Percentiles rank a stretch among this genome's conserved stretches.
These are phyloP conservation scores for Corydoras sp. DNA, from an alignment of 2,113 vertebrate species.

Conservation along the genomic window DNA sequence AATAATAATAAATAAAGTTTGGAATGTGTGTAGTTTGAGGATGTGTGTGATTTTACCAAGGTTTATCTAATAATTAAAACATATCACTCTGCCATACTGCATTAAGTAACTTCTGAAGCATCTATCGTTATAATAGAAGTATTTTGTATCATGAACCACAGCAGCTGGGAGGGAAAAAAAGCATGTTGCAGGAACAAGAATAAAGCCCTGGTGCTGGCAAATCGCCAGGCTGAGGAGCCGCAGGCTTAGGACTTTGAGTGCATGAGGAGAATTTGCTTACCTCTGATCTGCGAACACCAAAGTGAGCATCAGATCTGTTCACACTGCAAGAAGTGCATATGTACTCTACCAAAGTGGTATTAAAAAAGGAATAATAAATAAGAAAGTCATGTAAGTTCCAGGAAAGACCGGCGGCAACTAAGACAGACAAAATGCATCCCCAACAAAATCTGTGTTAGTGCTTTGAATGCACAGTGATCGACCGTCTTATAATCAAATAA, in stretches of 20 bases:
- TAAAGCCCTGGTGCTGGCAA: background rate
- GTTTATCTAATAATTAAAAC: background rate
- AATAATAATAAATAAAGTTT: slow-evolving; percentile 66
- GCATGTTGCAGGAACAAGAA: background rate
- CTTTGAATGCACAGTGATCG: too few species aligned
- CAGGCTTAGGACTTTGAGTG: slow-evolving; percentile 24
- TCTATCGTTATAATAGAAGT: slow-evolving; percentile 5
- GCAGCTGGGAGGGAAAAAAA: slow-evolving; percentile 1
- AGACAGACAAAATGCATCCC: too few species aligned
- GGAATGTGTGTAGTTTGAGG: slow-evolving; percentile 38
- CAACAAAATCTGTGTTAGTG: too few species aligned
- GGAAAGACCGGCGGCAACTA: too few species aligned
- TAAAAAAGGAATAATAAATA: background rate
- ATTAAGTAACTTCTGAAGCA: background rate
- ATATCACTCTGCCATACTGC: background rate
- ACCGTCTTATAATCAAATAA: background rate
- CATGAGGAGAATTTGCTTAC: slow-evolving; percentile 22
- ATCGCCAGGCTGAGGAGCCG: slow-evolving; percentile 13
- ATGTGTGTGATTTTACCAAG: slow-evolving; percentile 1
- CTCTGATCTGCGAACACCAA: slow-evolving; percentile 6
- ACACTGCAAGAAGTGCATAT: slow-evolving; percentile 28
- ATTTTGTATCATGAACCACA: slow-evolving; percentile 7
- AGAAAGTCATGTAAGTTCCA: background rate
- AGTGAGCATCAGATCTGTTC: slow-evolving; percentile 29
- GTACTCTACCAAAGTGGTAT: slow-evolving; percentile 15